Evolutionary conservation across 2,888 invertebrate species (phyloP).

Genomic region (Phasia obesa): DNA sequence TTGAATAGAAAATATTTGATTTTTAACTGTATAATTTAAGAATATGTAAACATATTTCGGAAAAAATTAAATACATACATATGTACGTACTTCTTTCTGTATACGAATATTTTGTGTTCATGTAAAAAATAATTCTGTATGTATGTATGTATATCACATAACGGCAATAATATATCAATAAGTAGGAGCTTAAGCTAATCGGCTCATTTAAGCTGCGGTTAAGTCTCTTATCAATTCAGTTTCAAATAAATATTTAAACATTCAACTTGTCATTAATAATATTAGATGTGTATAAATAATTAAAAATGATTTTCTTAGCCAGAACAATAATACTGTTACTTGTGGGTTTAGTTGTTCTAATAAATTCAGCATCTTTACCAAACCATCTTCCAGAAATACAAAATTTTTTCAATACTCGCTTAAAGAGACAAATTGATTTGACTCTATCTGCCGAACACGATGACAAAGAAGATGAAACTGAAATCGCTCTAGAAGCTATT

Average conservation of each 20-base stretch:
- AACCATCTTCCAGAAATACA: background rate
- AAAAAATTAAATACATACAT: no score
- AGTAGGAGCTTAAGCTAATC: background rate
- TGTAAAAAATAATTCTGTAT: no score
- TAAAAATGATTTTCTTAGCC: slow-evolving; percentile 42
- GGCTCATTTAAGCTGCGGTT: slow-evolving; percentile 22
- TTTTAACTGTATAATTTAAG: no score
- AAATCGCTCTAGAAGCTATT: slow-evolving; percentile 80
- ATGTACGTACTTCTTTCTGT: no score
- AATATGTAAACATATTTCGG: no score
- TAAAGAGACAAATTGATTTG: slow-evolving; percentile 80
- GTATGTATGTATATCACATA: background rate
- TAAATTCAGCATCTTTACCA: slow-evolving; percentile 34
- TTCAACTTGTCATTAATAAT: slow-evolving; percentile 14
- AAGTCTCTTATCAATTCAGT: slow-evolving; percentile 51
- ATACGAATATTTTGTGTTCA: no score
- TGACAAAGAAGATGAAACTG: slow-evolving; percentile 79
- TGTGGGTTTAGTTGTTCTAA: slow-evolving; percentile 23
- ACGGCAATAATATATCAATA: background rate
- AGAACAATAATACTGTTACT: slow-evolving; percentile 42
- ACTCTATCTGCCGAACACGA: slow-evolving; percentile 81
- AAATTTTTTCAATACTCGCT: slow-evolving; percentile 55
- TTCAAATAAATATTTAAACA: slow-evolving; percentile 35
- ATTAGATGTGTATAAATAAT: background rate
- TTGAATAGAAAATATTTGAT: no score